phyloP scores from a whole-genome alignment of 2,888 invertebrate genomes.

The Tromatobia lineatoria region DNA sequence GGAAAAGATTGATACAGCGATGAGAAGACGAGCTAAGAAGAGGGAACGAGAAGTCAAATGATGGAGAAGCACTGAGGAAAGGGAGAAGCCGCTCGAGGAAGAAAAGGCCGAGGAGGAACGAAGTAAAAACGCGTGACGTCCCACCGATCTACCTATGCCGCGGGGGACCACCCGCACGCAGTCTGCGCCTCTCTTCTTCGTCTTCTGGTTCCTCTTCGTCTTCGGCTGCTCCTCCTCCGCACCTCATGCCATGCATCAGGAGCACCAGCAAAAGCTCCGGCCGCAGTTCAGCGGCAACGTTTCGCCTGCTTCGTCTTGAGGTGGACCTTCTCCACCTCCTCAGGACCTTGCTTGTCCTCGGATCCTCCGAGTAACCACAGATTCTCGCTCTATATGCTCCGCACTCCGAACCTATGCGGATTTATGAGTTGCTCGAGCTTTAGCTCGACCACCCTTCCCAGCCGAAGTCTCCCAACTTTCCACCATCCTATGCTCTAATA shows the following conservation, averaged over 20 bases:
- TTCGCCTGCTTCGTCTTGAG: slow-evolving; percentile 34
- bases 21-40: slow-evolving; percentile 10
- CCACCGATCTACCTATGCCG: slow-evolving; percentile 78
- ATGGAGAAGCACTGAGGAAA: slow-evolving; percentile 67
- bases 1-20: slow-evolving; percentile 21
- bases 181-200: slow-evolving; percentile 76
- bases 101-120: slow-evolving; percentile 65
- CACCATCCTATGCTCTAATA: not conserved
- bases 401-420: slow-evolving; percentile 62
- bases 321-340: slow-evolving; percentile 40
- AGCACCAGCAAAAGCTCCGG: slow-evolving; percentile 36
- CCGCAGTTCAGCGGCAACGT: slow-evolving; percentile 42
- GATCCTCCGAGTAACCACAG: slow-evolving; percentile 45
- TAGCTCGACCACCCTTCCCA: slow-evolving; percentile 48
- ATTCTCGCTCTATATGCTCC: slow-evolving; percentile 59
- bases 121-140: slow-evolving; percentile 79
- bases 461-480: slow-evolving; percentile 40
- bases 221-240: slow-evolving; percentile 64
- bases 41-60: slow-evolving; percentile 64
- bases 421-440: slow-evolving; percentile 69
- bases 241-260: slow-evolving; percentile 24
- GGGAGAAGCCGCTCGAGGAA: slow-evolving; percentile 60
- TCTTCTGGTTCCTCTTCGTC: slow-evolving; percentile 70
- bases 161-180: slow-evolving; percentile 84
- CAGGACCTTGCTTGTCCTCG: slow-evolving; percentile 29